phyloP scores from a whole-genome alignment of 2,888 invertebrate genomes.

The Chelonus formosanus region DNA sequence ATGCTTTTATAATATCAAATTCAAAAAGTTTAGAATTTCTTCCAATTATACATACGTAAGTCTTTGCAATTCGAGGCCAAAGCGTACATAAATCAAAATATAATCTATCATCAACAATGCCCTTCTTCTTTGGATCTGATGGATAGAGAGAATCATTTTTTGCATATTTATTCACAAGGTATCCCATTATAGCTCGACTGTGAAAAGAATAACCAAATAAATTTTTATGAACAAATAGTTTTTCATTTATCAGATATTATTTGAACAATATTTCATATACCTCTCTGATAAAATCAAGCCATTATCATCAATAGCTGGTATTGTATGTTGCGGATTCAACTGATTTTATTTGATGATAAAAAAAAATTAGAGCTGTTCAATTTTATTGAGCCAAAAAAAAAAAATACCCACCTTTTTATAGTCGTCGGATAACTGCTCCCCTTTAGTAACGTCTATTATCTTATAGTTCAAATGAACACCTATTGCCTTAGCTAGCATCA shows the following conservation, averaged over 20 bases:
- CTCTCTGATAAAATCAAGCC: conserved; percentile 84
- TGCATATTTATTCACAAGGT: conserved; percentile 82
- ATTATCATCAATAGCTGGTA: conserved; percentile 85
- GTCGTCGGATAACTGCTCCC: conserved; percentile 74
- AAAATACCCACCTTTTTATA: conserved; percentile 70
- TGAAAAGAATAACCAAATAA: conserved; percentile 4
- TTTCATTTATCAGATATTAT: neutral
- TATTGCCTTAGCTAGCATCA: conserved; percentile 72
- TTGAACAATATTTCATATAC: conserved; percentile 45
- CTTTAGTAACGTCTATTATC: conserved; percentile 69
- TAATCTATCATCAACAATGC: conserved; percentile 79
- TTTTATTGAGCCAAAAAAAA: neutral
- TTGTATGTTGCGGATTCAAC: conserved; percentile 85
- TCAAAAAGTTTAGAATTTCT: too few relatives aligned
- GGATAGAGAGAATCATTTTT: conserved; percentile 80
- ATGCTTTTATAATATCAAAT: too few relatives aligned
- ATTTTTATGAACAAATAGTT: conserved; percentile 7
- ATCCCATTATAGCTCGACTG: conserved; percentile 81
- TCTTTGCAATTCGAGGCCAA: conserved; percentile 75
- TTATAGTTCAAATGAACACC: conserved; percentile 75
- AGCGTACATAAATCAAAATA: conserved; percentile 84
- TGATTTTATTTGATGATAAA: conserved; percentile 54
- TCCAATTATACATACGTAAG: conserved; percentile 72
- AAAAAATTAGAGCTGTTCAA: neutral
- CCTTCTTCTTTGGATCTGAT: conserved; percentile 79